phyloP scores from a whole-genome alignment of 2,797 vertebrate species.

The Antennarius maculatus region DNA sequence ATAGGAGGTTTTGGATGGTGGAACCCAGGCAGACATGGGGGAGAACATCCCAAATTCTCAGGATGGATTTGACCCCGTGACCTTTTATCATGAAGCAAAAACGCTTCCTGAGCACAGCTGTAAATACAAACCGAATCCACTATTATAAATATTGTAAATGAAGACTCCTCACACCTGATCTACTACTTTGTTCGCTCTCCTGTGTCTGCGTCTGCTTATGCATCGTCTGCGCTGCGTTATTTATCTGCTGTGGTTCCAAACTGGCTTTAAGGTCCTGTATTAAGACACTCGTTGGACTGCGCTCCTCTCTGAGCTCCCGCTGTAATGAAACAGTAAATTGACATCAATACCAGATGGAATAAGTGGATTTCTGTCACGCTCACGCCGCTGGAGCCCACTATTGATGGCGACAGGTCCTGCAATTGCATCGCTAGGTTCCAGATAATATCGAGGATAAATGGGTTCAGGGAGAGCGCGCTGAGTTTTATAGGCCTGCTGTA shows the following conservation, averaged over 20 bases:
- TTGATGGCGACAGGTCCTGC: conserved; percentile 59
- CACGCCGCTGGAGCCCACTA: conserved; percentile 58
- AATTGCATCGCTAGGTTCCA: conserved; percentile 62
- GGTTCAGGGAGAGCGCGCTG: conserved; percentile 41
- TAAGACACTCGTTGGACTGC: conserved; percentile 51
- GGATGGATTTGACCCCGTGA: no score
- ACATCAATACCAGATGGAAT: conserved; percentile 70
- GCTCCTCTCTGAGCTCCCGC: conserved; percentile 54
- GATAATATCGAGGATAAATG: conserved; percentile 69
- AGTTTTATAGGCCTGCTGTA: conserved; percentile 53
- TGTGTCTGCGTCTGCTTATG: conserved; percentile 31
- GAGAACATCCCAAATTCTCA: no score
- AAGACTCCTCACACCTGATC: conserved; percentile 40
- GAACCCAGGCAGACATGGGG: no score
- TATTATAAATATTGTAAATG: no score
- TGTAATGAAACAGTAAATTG: conserved; percentile 74
- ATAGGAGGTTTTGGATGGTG: no score
- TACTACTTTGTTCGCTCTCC: conserved; percentile 29
- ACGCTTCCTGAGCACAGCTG: no score
- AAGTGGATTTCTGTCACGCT: conserved; percentile 74
- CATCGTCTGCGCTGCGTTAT: conserved; percentile 55
- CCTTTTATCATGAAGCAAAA: no score
- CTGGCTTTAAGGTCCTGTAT: conserved; percentile 59
- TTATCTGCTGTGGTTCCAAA: conserved; percentile 52
- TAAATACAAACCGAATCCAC: no score